These are phyloP conservation scores for Phymorhynchus buccinoides DNA, from an alignment of 1,140 invertebrate genomes.

Conservation along the genomic window DNA sequence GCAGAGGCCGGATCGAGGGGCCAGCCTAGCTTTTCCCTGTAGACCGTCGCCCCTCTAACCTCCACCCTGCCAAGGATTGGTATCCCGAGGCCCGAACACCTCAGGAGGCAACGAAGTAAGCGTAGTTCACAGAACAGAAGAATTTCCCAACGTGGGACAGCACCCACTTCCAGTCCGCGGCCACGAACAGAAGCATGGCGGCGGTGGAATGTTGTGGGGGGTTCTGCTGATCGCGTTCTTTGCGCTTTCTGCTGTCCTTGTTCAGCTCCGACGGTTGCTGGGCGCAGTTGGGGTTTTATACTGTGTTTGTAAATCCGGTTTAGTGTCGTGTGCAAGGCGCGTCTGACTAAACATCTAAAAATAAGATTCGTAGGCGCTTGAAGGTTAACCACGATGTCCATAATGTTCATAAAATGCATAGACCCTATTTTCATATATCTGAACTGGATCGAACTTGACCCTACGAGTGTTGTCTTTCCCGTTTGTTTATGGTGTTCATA, in stretches of 20 bases:
- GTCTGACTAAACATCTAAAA: no score
- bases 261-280: constrained; percentile 7
- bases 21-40: constrained; percentile 27
- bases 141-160: constrained; percentile 32
- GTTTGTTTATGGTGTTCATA: no score
- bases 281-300: background rate
- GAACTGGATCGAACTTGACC: no score
- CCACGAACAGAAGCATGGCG: constrained; percentile 13
- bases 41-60: background rate
- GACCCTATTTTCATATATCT: no score
- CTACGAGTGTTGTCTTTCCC: no score
- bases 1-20: constrained; percentile 29
- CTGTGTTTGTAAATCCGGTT: background rate
- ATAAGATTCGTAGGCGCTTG: no score
- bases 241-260: constrained; percentile 10
- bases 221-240: background rate
- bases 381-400: no score
- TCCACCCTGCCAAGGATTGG: constrained; percentile 19
- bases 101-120: constrained; percentile 44
- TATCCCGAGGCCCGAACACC: constrained; percentile 41
- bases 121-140: background rate
- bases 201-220: constrained; percentile 21
- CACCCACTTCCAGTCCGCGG: constrained; percentile 44
- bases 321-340: no score
- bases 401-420: no score